A percentile compares a stretch with the other conserved stretches of the same genome.
Conservation (phyloP, 2,797 vertebrate species). For the Meriones psammophilus region DNA sequence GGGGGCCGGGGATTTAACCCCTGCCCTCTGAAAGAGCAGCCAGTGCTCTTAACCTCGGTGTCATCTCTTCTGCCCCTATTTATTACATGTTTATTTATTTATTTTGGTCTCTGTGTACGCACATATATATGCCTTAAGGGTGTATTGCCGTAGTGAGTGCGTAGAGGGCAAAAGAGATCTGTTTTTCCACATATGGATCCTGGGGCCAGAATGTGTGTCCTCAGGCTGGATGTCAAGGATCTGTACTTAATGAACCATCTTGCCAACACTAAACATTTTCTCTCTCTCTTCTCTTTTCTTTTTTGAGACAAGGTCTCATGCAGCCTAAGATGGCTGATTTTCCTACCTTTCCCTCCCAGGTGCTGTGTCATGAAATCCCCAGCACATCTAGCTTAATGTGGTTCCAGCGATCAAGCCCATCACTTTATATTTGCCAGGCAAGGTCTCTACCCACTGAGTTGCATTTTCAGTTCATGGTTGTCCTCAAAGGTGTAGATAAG, state of each 20-base stretch:
- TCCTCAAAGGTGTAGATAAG: background rate
- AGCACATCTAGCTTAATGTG: background rate
- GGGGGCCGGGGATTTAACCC: background rate
- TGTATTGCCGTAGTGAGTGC: background rate
- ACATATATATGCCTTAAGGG: background rate
- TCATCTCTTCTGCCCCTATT: background rate
- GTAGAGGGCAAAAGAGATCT: background rate
- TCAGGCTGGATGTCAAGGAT: background rate
- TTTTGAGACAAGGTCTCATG: background rate
- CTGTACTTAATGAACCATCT: background rate
- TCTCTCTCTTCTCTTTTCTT: background rate
- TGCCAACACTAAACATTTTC: background rate
- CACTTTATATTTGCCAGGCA: background rate
- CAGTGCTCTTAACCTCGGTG: background rate
- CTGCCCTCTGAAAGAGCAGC: background rate
- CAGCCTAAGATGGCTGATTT: background rate
- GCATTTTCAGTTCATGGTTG: background rate
- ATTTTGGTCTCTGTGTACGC: background rate
- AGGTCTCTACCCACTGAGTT: background rate
- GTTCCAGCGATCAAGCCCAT: background rate
- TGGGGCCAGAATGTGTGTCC: too few relatives aligned
- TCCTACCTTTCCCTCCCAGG: background rate
- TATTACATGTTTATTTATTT: background rate
- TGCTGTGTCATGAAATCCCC: background rate
- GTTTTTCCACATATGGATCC: background rate